Base-by-base conservation (phyloP, 2,888 invertebrate genomes). In the Drosophila quasianomalipes region DNA sequence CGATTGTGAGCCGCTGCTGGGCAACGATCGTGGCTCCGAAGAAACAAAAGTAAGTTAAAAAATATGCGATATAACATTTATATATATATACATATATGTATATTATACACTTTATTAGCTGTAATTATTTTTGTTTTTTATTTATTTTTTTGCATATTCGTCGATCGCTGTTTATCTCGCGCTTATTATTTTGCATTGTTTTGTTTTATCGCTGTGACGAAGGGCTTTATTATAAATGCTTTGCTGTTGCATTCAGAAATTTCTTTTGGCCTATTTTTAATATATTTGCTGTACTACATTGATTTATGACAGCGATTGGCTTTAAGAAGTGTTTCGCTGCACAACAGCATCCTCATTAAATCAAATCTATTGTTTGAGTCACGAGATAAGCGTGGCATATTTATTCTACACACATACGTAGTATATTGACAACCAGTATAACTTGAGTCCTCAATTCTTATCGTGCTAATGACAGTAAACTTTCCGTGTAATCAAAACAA, bases 1-100 rank as follows among this genome's bases (percentile, higher is more conserved):
- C 0, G 95, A 95, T 59, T 97, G 97, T 66, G 81, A 88, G 90
- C 90, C 91, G 33, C 66, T 91, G 65, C 59, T 92, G 61, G 93
- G 93, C 64, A 89, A 92, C 22, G 79, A 91, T 77, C 95, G 95
- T 70, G 94, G 93, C 41, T 95, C 95, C n/a, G 93, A 94, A n/a
- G 92, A 93, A 30, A 94, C 94, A 6, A 91, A 93, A 80, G 93
- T 93, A 64, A 90, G 92, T 78, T 51, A 12, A 59, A 31, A n/a
- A 26, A n/a, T 22, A 30, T 47, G 6, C 31, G 0, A 3, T 7
- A 58, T 77, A 44, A 30, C 30, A 28, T 26, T 6, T 12, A 39
- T 30, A 39, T 31, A 39, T 51, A 54, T 1, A 49, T 30, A 35
- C 4, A 22, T 19, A 30, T 35, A 35, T 16, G 22, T 9, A 19